A percentile compares a stretch with the other conserved stretches of the same genome.
These are phyloP conservation scores for Heterodera schachtii DNA, from an alignment of 1,140 invertebrate genomes.

Conservation along the genomic window DNA sequence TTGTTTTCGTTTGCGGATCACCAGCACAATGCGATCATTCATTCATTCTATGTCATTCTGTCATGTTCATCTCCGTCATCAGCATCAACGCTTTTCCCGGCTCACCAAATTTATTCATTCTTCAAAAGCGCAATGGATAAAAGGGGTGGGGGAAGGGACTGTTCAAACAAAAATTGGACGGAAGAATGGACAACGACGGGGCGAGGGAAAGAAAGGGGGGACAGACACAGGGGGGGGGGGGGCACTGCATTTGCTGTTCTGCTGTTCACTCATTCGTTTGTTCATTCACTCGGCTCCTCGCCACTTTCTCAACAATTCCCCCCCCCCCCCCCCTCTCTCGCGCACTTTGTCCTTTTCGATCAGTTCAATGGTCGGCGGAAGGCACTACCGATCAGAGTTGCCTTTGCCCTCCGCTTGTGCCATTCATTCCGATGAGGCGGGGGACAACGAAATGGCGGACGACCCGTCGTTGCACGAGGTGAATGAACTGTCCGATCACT, in stretches of 20 bases:
- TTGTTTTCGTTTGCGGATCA: too few species aligned
- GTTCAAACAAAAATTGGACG: slow-evolving; percentile 19
- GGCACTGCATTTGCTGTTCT: slow-evolving; percentile 3
- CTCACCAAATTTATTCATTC: slow-evolving; percentile 5
- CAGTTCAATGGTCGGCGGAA: neutral
- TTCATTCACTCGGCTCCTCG: neutral
- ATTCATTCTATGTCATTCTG: too few species aligned
- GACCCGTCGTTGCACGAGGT: neutral
- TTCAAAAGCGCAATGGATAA: neutral
- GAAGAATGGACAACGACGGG: neutral
- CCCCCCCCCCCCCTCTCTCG: neutral
- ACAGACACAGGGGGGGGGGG: neutral
- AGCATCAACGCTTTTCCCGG: neutral
- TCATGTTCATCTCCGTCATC: too few species aligned
- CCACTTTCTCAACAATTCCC: too few species aligned
- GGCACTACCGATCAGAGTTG: neutral
- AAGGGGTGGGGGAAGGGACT: neutral
- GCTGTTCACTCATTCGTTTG: neutral
- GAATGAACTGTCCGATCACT: neutral
- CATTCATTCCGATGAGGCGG: neutral
- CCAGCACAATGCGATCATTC: too few species aligned
- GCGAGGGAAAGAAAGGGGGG: neutral
- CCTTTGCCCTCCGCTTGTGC: neutral
- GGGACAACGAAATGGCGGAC: neutral
- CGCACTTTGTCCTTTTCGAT: neutral